phyloP scores from a whole-genome alignment of 2,888 invertebrate genomes.

The Campoplex capitator region DNA sequence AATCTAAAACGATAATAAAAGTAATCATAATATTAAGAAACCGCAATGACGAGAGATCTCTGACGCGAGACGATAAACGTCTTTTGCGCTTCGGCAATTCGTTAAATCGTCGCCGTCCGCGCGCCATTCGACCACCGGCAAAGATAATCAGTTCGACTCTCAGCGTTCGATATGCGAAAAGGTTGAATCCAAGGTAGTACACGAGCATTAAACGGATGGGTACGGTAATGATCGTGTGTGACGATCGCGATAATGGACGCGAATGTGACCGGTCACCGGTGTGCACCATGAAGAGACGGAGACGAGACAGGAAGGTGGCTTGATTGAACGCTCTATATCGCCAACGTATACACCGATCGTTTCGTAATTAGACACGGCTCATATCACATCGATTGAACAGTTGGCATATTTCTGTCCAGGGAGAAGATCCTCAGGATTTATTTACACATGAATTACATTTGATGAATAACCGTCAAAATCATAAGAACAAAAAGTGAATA shows the following conservation, averaged over 20 bases:
- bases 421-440: slow-evolving; percentile 18
- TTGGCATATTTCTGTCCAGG: slow-evolving; percentile 46
- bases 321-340: slow-evolving; percentile 76
- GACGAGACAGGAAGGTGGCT: slow-evolving; percentile 78
- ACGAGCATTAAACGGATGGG: slow-evolving; percentile 65
- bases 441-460: not conserved
- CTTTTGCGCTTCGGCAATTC: slow-evolving; percentile 68
- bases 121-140: slow-evolving; percentile 36
- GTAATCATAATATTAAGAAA: slow-evolving; percentile 32
- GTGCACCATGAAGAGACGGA: slow-evolving; percentile 45
- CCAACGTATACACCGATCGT: slow-evolving; percentile 72
- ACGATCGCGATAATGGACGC: slow-evolving; percentile 77
- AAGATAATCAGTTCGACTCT: slow-evolving; percentile 37
- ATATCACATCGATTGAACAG: slow-evolving; percentile 79
- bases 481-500: too few relatives aligned
- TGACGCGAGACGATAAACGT: slow-evolving; percentile 58
- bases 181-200: slow-evolving; percentile 27
- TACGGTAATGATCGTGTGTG: slow-evolving; percentile 59
- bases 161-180: slow-evolving; percentile 29
- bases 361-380: slow-evolving; percentile 83
- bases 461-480: not conserved
- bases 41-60: slow-evolving; percentile 51
- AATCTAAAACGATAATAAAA: slow-evolving; percentile 19
- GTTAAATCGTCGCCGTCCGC: slow-evolving; percentile 67
- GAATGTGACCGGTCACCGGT: slow-evolving; percentile 52